Evolutionary conservation across 2,888 invertebrate genomes (phyloP).

Genomic region (Brachyopa scutellaris): DNA sequence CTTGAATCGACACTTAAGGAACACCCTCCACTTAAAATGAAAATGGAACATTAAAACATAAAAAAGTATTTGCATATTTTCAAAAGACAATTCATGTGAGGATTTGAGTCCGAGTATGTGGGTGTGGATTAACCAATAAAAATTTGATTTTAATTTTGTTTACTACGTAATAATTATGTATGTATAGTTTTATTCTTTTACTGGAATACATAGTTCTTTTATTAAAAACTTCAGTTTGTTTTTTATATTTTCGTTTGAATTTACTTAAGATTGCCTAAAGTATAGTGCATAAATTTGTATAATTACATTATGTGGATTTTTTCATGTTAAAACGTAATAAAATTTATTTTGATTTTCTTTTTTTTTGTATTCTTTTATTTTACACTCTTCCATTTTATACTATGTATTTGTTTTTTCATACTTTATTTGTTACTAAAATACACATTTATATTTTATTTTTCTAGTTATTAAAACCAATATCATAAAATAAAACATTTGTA

Average conservation of each 20-base stretch:
- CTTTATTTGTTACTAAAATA: conserved; percentile 42
- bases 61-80: background rate
- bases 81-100: background rate
- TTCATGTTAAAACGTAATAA: conserved; percentile 38
- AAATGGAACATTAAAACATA: background rate
- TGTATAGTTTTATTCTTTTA: conserved; percentile 34
- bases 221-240: conserved; percentile 40
- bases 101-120: background rate
- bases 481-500: background rate
- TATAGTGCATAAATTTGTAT: conserved; percentile 62
- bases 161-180: conserved; percentile 19
- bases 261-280: conserved; percentile 50
- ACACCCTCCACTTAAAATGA: background rate
- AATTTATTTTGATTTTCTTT: conserved; percentile 40
- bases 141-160: conserved; percentile 9
- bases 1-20: background rate
- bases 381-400: too few species aligned
- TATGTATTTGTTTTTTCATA: conserved; percentile 16
- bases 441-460: conserved; percentile 31
- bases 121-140: conserved; percentile 21
- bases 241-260: conserved; percentile 11
- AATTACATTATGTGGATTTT: conserved; percentile 41
- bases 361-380: conserved; percentile 8
- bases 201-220: conserved; percentile 50
- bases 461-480: too few species aligned